Conservation (phyloP, 2,888 invertebrate species). For the Lysandra coridon region DNA sequence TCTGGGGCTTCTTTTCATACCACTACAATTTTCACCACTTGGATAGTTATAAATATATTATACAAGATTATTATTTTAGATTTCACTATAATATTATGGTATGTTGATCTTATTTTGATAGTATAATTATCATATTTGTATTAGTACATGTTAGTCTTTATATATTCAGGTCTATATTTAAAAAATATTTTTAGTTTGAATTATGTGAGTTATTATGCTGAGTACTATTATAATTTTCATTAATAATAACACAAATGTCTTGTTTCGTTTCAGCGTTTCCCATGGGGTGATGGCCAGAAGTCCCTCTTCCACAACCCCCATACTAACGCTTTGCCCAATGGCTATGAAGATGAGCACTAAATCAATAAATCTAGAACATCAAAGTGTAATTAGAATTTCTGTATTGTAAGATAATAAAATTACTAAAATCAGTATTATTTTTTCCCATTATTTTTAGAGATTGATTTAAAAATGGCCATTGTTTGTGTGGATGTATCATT, state of each 20-base stretch:
- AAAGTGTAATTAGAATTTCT: slow-evolving; percentile 47
- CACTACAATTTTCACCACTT: too few species aligned
- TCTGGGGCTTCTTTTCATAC: too few species aligned
- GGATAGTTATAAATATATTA: too few species aligned
- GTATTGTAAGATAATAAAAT: slow-evolving; percentile 31
- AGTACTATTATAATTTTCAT: not conserved
- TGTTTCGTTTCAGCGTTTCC: slow-evolving; percentile 84
- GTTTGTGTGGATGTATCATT: too few species aligned
- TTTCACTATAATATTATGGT: too few species aligned
- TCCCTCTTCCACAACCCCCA: slow-evolving; percentile 93
- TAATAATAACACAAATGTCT: slow-evolving; percentile 14
- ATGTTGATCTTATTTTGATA: too few species aligned
- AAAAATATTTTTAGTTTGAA: not conserved
- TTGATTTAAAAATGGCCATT: not conserved
- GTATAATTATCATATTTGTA: not conserved
- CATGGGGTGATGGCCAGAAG: slow-evolving; percentile 96
- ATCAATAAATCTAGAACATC: slow-evolving; percentile 35
- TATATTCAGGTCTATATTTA: not conserved
- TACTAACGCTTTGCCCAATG: slow-evolving; percentile 88
- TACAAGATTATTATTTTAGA: too few species aligned
- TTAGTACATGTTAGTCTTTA: not conserved
- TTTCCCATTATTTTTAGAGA: not conserved
- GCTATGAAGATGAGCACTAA: slow-evolving; percentile 84
- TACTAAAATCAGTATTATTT: not conserved
- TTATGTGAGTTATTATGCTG: not conserved